Conservation (phyloP, 2,113 vertebrate species). For the Lepus americanus region DNA sequence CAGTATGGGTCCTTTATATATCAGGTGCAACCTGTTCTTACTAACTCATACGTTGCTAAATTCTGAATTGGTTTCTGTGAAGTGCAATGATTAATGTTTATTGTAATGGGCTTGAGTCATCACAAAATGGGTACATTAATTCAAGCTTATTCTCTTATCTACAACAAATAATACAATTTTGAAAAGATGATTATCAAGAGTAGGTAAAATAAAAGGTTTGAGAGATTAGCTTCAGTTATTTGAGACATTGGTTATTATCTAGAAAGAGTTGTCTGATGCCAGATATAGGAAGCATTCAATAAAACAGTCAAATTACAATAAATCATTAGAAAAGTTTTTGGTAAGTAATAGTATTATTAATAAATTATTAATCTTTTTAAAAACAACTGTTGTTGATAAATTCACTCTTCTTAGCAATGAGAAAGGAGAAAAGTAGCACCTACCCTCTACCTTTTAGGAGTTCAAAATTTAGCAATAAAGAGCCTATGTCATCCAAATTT, state of each 20-base stretch:
- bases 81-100: slow-evolving; percentile 66
- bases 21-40: slow-evolving; percentile 10
- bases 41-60: slow-evolving; percentile 43
- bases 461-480: neutral
- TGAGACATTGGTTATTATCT: neutral
- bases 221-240: slow-evolving; percentile 54
- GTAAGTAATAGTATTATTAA: neutral
- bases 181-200: slow-evolving; percentile 67
- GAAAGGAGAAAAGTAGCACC: neutral
- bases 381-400: neutral
- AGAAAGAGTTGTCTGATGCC: slow-evolving; percentile 13
- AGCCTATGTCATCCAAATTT: neutral
- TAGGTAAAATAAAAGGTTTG: slow-evolving; percentile 59
- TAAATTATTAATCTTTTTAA: slow-evolving; percentile 9
- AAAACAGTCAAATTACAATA: neutral
- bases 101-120: slow-evolving; percentile 67
- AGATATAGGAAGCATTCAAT: neutral
- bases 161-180: slow-evolving; percentile 67
- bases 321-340: neutral
- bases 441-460: neutral
- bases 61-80: slow-evolving; percentile 53
- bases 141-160: slow-evolving; percentile 56
- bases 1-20: slow-evolving; percentile 46
- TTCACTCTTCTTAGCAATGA: neutral
- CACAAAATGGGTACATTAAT: slow-evolving; percentile 68